phyloP scores from a whole-genome alignment of 35 echinoderm and acorn worm species.

The Stichopus chloronotus region DNA sequence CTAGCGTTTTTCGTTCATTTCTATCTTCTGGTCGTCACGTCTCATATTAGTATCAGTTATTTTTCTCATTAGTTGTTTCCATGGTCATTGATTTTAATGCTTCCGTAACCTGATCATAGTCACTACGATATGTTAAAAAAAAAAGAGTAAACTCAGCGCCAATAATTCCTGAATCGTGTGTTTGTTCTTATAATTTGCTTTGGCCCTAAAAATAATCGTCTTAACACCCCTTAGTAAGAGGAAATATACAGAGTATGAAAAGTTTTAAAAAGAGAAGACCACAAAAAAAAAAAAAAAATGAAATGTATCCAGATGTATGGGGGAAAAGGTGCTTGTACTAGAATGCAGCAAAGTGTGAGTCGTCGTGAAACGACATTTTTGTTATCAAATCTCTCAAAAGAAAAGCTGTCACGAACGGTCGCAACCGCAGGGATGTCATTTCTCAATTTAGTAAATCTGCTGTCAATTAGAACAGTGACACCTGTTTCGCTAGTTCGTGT shows the following conservation, averaged over 20 bases:
- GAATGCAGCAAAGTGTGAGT: neutral
- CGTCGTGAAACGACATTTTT: neutral
- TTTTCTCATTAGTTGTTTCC: too few relatives aligned
- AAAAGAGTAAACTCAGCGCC: too few relatives aligned
- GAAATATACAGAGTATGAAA: neutral
- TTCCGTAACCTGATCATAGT: too few relatives aligned
- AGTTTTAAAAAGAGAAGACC: neutral
- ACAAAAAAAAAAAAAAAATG: neutral
- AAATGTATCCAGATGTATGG: neutral
- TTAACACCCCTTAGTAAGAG: neutral
- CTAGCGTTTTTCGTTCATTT: too few relatives aligned
- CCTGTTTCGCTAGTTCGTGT: conserved; percentile 23
- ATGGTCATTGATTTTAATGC: too few relatives aligned
- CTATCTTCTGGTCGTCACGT: too few relatives aligned
- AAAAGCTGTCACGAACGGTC: neutral
- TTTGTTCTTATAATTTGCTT: too few relatives aligned
- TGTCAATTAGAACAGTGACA: conserved; percentile 24
- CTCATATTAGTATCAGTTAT: too few relatives aligned
- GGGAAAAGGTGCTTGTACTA: neutral
- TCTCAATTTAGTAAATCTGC: neutral
- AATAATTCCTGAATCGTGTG: too few relatives aligned
- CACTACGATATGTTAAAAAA: too few relatives aligned
- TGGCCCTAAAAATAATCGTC: too few relatives aligned
- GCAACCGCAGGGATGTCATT: conserved; percentile 39
- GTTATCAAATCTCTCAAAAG: neutral